A percentile compares a stretch with the other conserved stretches of the same genome.
Conservation (phyloP, 1,140 invertebrate genomes). For the Leptinotarsa lineolata region DNA sequence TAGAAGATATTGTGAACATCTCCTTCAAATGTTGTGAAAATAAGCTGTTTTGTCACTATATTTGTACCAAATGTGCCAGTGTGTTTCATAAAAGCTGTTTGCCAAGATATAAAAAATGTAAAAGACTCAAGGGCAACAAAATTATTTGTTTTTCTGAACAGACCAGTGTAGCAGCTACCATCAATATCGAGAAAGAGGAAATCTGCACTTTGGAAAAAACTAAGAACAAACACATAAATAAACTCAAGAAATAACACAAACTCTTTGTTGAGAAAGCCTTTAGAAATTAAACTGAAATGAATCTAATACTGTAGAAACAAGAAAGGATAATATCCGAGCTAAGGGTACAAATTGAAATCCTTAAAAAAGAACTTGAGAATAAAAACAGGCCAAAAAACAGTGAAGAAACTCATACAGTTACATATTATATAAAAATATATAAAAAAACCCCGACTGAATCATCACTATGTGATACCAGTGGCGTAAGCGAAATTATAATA, state of each 20-base stretch:
- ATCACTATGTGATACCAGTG: not conserved
- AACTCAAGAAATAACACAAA: slow-evolving; percentile 7
- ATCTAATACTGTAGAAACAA: too few relatives aligned
- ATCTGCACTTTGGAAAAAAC: not conserved
- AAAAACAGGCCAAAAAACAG: slow-evolving; percentile 10
- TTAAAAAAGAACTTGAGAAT: slow-evolving; percentile 11
- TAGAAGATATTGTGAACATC: too few relatives aligned
- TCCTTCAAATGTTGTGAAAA: not conserved
- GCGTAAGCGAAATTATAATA: not conserved
- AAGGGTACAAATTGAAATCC: slow-evolving; percentile 9
- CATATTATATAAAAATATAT: not conserved
- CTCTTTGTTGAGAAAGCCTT: slow-evolving; percentile 10
- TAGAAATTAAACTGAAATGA: not conserved
- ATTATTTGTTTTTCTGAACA: slow-evolving; percentile 8
- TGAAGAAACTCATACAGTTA: not conserved
- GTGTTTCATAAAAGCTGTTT: slow-evolving; percentile 13
- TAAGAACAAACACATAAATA: slow-evolving; percentile 10
- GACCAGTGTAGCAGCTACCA: not conserved
- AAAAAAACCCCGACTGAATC: not conserved
- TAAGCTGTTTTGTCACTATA: not conserved
- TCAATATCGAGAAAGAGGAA: not conserved
- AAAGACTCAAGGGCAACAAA: not conserved
- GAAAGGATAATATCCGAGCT: too few relatives aligned
- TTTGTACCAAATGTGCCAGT: not conserved
- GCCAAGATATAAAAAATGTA: not conserved